Evolutionary conservation across 2,797 vertebrate genomes (phyloP), one percentile per base, ranked within the genome.

Genomic region (Melanotaenia maccullochi): DNA sequence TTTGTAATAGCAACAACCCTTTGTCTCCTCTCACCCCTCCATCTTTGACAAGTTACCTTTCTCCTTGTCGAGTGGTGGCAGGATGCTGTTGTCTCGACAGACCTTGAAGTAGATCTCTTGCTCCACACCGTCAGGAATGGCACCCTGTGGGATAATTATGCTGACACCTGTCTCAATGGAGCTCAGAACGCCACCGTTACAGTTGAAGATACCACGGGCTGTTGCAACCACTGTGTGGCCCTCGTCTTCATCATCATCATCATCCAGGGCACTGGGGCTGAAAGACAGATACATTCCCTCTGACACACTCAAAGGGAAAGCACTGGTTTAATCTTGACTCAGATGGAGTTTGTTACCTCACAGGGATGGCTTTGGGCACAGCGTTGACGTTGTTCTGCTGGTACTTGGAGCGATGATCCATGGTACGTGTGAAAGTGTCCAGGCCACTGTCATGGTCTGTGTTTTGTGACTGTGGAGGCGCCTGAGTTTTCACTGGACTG

Each of bases 21-120:
- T 18, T 1, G 35, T n/a, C 24, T 49, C 40, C 24, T 28, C 20
- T 62, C 12, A 28, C 38, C 40, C 9, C 9, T 61, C 22, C 22
- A 3, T 63, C 32, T 66, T 40, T 25, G 42, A 73, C 0, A 11
- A 49, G 82, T 92, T 89, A 98, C 98, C 98, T 96, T 99, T 99
- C 91, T 99, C 98, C 91, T 99, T 99, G 93, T 99, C 98, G 33
- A 99, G 94, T 20, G 98, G 97, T 1, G 98, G 97, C 76, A 99
- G 95, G 93, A 99, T 99, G 93, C 97, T 99, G 94, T 99, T 99
- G 93, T 99, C 98, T 84, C 97, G 92, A 94, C 98, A 99, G 87
- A 99, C 98, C 91, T 99, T 99, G 91, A 99, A 99, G 93, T 99
- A 99, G 90, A 99, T 99, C 92, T 99, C 98, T 92, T 99, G 97